Percentiles rank a stretch among this genome's conserved stretches.
These are phyloP conservation scores for Heliconius melpomene DNA, from an alignment of 1,140 invertebrate species.

Conservation along the genomic window DNA sequence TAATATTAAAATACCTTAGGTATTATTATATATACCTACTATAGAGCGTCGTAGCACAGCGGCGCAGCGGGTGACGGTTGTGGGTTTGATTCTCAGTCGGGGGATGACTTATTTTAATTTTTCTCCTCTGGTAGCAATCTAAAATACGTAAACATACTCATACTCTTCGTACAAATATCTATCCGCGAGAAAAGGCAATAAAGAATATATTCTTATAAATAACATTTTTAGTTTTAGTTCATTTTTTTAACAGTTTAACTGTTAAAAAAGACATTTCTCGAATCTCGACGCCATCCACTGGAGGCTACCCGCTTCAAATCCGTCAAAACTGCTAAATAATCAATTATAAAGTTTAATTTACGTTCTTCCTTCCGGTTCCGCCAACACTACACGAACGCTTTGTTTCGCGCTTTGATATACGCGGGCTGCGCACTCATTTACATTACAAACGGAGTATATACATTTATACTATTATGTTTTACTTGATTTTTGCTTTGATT, in stretches of 20 bases:
- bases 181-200: no score
- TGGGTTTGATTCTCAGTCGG: not conserved
- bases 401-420: not conserved
- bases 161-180: no score
- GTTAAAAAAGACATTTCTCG: not conserved
- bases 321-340: conserved; percentile 25
- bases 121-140: no score
- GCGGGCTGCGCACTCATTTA: not conserved
- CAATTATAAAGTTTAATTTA: conserved; percentile 21
- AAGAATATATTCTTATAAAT: no score
- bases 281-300: not conserved
- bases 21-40: no score
- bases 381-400: not conserved
- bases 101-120: no score
- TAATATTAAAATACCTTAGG: no score
- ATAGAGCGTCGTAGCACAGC: no score
- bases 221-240: no score
- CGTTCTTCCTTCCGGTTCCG: conserved; percentile 6
- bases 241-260: no score
- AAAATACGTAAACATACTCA: no score
- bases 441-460: not conserved
- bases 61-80: not conserved
- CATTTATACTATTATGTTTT: not conserved
- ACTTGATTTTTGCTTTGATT: not conserved
- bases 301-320: conserved; percentile 18